phyloP scores from a whole-genome alignment of 1,140 invertebrate genomes.

The Drosophila albomicans region DNA sequence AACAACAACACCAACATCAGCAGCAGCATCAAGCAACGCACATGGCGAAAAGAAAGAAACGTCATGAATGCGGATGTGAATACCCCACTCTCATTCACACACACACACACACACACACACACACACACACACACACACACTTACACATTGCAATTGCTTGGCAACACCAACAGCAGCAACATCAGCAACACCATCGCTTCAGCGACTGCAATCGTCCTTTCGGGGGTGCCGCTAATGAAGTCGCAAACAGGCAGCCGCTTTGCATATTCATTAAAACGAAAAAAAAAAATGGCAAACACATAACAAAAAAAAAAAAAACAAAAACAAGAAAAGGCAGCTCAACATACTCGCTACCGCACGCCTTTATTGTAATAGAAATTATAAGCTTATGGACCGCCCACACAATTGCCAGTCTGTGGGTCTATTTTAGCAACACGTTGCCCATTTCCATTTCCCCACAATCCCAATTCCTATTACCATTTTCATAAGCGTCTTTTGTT shows the following conservation, averaged over 20 bases:
- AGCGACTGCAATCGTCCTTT: constrained; percentile 33
- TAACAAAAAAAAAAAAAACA: constrained; percentile 47
- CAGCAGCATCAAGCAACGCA: constrained; percentile 19
- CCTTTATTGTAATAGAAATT: constrained; percentile 79
- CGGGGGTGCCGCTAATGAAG: constrained; percentile 78
- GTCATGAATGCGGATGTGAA: constrained; percentile 25
- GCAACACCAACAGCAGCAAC: constrained; percentile 66
- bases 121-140: not conserved
- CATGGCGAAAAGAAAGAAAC: constrained; percentile 30
- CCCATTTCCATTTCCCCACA: constrained; percentile 54
- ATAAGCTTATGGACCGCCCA: constrained; percentile 59
- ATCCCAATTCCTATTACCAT: constrained; percentile 9
- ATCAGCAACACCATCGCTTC: constrained; percentile 17
- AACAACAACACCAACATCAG: constrained; percentile 19
- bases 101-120: not conserved
- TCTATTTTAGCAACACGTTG: constrained; percentile 78
- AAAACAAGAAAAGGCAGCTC: constrained; percentile 43
- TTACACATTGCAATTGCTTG: constrained; percentile 66
- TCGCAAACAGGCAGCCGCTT: constrained; percentile 72
- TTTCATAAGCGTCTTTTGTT: constrained; percentile 54
- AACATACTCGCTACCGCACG: constrained; percentile 41
- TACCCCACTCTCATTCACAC: constrained; percentile 14
- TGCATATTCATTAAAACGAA: constrained; percentile 64
- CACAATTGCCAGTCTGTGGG: constrained; percentile 57
- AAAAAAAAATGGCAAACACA: constrained; percentile 6